Conservation (phyloP, 2,888 invertebrate genomes). For the Galerucella calmariensis region DNA sequence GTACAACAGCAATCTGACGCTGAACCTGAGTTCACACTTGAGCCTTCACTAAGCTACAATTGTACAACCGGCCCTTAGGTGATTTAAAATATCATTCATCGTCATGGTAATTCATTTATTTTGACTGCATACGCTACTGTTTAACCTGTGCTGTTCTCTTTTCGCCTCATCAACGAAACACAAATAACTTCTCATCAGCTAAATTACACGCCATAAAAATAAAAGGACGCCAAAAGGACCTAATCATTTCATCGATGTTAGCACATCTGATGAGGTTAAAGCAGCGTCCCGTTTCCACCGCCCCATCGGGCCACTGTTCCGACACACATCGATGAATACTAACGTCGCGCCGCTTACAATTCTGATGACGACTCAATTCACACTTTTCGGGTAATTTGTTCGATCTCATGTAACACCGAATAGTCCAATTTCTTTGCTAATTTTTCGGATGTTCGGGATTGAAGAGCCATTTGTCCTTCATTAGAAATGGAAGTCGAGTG, state of each 20-base stretch:
- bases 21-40: too few species aligned
- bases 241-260: constrained; percentile 41
- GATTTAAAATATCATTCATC: too few species aligned
- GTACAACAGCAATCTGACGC: too few species aligned
- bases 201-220: constrained; percentile 39
- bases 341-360: constrained; percentile 35
- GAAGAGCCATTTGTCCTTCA: constrained; percentile 32
- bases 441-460: constrained; percentile 31
- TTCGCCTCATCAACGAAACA: constrained; percentile 33
- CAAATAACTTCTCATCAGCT: constrained; percentile 36
- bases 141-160: constrained; percentile 47
- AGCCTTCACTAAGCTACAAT: too few species aligned
- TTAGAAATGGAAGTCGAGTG: constrained; percentile 25
- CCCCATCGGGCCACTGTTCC: constrained; percentile 17
- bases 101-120: neutral
- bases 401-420: constrained; percentile 30
- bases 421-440: constrained; percentile 43
- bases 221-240: constrained; percentile 37
- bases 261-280: constrained; percentile 32
- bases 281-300: constrained; percentile 1
- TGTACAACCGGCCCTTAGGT: too few species aligned
- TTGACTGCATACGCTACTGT: constrained; percentile 16
- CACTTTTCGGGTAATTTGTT: constrained; percentile 40
- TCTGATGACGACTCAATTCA: constrained; percentile 41
- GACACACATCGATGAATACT: constrained; percentile 38